phyloP scores from a whole-genome alignment of 2,113 vertebrate species.

The Podarcis cretensis region DNA sequence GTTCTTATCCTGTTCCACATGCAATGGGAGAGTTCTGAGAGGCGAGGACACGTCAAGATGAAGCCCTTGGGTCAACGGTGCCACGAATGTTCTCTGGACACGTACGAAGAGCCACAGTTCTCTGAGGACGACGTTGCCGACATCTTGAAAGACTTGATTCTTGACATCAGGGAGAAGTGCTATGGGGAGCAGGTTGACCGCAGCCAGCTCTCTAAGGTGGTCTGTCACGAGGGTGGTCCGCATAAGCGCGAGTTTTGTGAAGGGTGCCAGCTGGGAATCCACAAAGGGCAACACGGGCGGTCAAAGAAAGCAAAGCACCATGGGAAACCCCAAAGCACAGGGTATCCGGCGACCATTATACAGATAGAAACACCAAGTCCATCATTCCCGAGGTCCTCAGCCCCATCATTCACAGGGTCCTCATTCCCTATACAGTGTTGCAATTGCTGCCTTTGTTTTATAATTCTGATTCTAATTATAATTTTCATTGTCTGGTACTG shows the following conservation, averaged over 20 bases:
- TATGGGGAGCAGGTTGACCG: conserved; percentile 62
- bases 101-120: background rate
- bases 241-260: conserved; percentile 80
- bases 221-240: conserved; percentile 61
- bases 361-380: background rate
- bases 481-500: too few species aligned
- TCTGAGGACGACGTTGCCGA: conserved; percentile 68
- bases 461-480: too few species aligned
- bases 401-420: too few species aligned
- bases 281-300: conserved; percentile 43
- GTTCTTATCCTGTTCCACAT: conserved; percentile 71
- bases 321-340: background rate
- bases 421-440: too few species aligned
- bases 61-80: conserved; percentile 74
- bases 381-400: too few species aligned
- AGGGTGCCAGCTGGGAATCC: conserved; percentile 72
- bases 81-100: conserved; percentile 39
- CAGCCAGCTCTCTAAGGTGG: conserved; percentile 34
- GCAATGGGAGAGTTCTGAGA: background rate
- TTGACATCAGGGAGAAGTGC: conserved; percentile 78
- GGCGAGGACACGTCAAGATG: conserved; percentile 65
- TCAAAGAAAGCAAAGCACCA: conserved; percentile 54
- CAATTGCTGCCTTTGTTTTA: too few species aligned
- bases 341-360: too few species aligned
- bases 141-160: conserved; percentile 77